Conservation (phyloP, 2,888 invertebrate genomes). For the Dryomyza anilis region DNA sequence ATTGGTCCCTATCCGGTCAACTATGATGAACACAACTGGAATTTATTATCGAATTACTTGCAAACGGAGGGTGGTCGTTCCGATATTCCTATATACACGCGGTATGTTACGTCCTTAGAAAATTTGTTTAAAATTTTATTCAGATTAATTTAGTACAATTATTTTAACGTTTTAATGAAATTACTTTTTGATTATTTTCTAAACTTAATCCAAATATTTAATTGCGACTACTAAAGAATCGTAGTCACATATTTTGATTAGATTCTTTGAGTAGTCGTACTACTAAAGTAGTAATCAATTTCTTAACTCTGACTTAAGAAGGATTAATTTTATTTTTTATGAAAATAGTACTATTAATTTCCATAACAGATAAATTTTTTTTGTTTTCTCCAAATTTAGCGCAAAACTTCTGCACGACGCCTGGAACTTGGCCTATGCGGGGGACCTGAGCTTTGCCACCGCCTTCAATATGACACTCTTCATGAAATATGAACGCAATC, state of each 20-base stretch:
- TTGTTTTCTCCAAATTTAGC: slow-evolving; percentile 36
- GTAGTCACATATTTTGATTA: too few species aligned
- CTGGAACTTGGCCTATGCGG: slow-evolving; percentile 62
- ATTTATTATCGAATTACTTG: slow-evolving; percentile 71
- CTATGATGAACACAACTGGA: slow-evolving; percentile 80
- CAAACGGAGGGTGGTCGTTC: slow-evolving; percentile 64
- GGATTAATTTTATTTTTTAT: neutral
- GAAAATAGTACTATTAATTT: too few species aligned
- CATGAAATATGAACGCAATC: slow-evolving; percentile 73
- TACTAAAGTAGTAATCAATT: neutral
- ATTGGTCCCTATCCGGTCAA: slow-evolving; percentile 85
- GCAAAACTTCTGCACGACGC: slow-evolving; percentile 51
- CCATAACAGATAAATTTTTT: too few species aligned
- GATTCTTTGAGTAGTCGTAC: neutral
- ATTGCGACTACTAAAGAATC: too few species aligned
- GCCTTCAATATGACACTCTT: slow-evolving; percentile 82
- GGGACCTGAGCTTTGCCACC: slow-evolving; percentile 74
- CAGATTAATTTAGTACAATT: too few species aligned
- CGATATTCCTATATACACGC: slow-evolving; percentile 71
- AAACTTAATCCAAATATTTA: too few species aligned
- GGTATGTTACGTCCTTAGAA: slow-evolving; percentile 46
- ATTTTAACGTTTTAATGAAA: too few species aligned
- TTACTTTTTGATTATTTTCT: too few species aligned
- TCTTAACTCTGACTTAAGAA: neutral
- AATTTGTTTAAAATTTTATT: too few species aligned